phyloP scores from a whole-genome alignment of 2,797 vertebrate genomes.

The Clarias fuscus region DNA sequence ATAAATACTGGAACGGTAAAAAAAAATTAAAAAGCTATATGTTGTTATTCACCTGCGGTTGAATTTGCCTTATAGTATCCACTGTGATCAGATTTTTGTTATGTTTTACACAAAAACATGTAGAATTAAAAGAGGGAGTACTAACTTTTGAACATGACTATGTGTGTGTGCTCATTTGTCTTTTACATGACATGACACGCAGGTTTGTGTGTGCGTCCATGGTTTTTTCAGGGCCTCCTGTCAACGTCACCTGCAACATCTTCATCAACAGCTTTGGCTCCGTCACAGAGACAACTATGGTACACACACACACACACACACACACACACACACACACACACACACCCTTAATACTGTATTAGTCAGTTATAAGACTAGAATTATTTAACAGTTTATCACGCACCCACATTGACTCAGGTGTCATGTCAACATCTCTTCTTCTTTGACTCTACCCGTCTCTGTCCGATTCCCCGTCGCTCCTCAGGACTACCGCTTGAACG shows the following conservation, averaged over 20 bases:
- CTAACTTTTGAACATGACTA: no score
- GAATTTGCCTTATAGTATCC: no score
- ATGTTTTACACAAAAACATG: no score
- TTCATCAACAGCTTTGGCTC: conserved; percentile 98
- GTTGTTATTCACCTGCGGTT: no score
- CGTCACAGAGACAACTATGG: conserved; percentile 95
- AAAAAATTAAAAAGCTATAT: no score
- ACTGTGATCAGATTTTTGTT: no score
- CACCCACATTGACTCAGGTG: not conserved
- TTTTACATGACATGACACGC: not conserved
- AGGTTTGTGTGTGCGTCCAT: not conserved
- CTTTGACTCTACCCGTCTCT: not conserved
- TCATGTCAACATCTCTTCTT: not conserved
- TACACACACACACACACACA: conserved; percentile 66
- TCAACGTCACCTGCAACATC: conserved; percentile 96
- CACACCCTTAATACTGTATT: not conserved
- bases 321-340: conserved; percentile 17
- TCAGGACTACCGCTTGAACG: conserved; percentile 91
- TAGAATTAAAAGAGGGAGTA: no score
- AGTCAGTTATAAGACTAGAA: not conserved
- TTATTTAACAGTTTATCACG: conserved; percentile 1
- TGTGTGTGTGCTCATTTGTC: not conserved
- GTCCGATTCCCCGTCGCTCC: not conserved
- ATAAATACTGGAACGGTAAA: no score
- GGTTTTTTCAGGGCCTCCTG: conserved; percentile 80